Percentiles rank a stretch among this genome's conserved stretches.
phyloP scores from a whole-genome alignment of 2,113 vertebrate species.

The Seriola dumerili region DNA sequence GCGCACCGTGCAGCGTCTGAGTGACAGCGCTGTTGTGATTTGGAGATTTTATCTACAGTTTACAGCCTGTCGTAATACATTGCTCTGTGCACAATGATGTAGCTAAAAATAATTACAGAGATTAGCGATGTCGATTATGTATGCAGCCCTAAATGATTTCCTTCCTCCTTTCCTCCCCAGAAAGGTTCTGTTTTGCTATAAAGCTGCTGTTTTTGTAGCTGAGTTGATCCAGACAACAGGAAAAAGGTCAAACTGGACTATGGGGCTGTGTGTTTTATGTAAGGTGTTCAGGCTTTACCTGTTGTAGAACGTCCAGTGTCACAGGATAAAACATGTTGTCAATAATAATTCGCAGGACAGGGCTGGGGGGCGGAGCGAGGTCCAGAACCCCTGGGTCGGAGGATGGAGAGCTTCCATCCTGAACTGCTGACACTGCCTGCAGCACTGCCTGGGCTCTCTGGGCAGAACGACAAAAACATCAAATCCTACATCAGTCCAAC shows the following conservation, averaged over 20 bases:
- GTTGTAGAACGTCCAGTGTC: slow-evolving; percentile 98
- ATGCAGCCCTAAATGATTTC: too few species aligned
- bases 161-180: too few species aligned
- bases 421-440: slow-evolving; percentile 96
- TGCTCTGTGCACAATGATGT: too few species aligned
- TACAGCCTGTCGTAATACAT: too few species aligned
- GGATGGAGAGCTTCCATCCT: slow-evolving; percentile 93
- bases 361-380: slow-evolving; percentile 94
- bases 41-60: too few species aligned
- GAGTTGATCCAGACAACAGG: background rate
- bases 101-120: too few species aligned
- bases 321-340: slow-evolving; percentile 99
- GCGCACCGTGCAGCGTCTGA: too few species aligned
- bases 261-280: background rate
- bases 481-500: background rate
- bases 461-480: background rate
- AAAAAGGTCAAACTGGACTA: background rate
- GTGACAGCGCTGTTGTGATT: too few species aligned
- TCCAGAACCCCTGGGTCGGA: slow-evolving; percentile 92
- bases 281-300: slow-evolving; percentile 84
- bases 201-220: background rate
- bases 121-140: too few species aligned
- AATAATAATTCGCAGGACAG: slow-evolving; percentile 97
- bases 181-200: background rate
- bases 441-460: slow-evolving; percentile 97